These are phyloP conservation scores for Rousettus leschenaultii DNA, from an alignment of 2,113 vertebrate species.

Conservation along the genomic window DNA sequence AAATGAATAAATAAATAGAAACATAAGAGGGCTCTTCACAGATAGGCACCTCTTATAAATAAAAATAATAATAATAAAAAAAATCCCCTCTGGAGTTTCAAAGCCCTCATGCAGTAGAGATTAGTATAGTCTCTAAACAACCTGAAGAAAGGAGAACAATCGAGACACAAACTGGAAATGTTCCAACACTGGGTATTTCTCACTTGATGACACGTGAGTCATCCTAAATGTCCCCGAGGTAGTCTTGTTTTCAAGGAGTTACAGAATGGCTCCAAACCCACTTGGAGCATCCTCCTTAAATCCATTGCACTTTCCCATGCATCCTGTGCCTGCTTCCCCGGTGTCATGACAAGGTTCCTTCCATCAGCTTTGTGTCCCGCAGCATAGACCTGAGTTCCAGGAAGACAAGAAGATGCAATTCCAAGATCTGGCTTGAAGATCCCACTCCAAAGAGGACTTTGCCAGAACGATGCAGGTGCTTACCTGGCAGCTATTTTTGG, in stretches of 20 bases:
- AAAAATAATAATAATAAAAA: constrained; percentile 19
- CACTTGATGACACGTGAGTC: constrained; percentile 17
- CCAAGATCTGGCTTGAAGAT: not conserved
- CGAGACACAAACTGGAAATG: constrained; percentile 13
- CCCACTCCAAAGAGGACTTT: not conserved
- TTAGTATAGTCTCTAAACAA: constrained; percentile 27
- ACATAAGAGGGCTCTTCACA: constrained; percentile 47
- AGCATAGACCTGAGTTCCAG: not conserved
- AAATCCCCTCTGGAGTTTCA: constrained; percentile 20
- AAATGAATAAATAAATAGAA: constrained; percentile 35
- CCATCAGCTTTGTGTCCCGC: not conserved
- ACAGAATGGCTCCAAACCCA: constrained; percentile 49
- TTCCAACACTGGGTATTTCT: not conserved
- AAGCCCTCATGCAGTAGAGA: constrained; percentile 36
- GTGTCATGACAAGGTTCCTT: not conserved
- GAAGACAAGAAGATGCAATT: not conserved
- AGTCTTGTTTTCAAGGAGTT: constrained; percentile 71
- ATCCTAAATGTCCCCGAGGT: constrained; percentile 64
- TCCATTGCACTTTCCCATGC: constrained; percentile 21
- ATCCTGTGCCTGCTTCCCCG: not conserved
- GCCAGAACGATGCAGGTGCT: constrained; percentile 46
- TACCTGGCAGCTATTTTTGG: constrained; percentile 3
- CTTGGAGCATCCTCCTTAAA: constrained; percentile 34
- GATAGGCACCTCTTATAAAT: constrained; percentile 55
- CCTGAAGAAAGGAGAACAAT: constrained; percentile 20